A percentile compares a stretch with the other conserved stretches of the same genome.
Evolutionary conservation across 64 coral and sea anemone species (phyloP).

Genomic region (Pocillopora verrucosa): DNA sequence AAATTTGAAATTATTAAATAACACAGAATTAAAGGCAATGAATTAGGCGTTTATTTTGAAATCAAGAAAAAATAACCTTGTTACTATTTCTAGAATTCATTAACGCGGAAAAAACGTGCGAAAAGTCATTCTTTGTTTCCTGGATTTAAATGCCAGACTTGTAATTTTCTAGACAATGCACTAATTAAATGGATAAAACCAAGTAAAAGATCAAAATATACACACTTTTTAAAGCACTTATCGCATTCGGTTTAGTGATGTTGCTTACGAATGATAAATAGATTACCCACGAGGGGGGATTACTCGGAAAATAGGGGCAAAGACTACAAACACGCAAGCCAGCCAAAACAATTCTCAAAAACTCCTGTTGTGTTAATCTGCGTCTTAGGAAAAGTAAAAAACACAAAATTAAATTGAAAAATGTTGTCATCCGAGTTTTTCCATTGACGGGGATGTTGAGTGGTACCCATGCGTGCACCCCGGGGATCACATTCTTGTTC

Average conservation of each 20-base stretch:
- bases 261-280: constrained; percentile 39
- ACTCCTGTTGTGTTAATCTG: constrained; percentile 3
- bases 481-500: constrained; percentile 36
- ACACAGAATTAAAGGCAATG: not conserved
- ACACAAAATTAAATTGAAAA: constrained; percentile 25
- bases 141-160: constrained; percentile 31
- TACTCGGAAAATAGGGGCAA: not conserved
- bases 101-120: not conserved
- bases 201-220: constrained; percentile 55
- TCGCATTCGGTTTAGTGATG: constrained; percentile 33
- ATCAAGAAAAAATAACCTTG: not conserved
- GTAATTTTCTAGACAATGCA: constrained; percentile 43
- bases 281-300: constrained; percentile 24
- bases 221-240: constrained; percentile 54
- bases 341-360: constrained; percentile 45
- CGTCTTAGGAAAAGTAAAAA: not conserved
- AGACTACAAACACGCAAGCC: constrained; percentile 56
- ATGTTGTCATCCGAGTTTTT: not conserved
- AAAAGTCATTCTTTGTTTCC: constrained; percentile 14
- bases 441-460: not conserved
- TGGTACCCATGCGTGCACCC: constrained; percentile 45
- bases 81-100: not conserved
- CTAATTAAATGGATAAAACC: constrained; percentile 47
- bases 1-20: not conserved
- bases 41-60: not conserved